Conservation (phyloP, 2,888 invertebrate species). For the Masnerella sp. region DNA sequence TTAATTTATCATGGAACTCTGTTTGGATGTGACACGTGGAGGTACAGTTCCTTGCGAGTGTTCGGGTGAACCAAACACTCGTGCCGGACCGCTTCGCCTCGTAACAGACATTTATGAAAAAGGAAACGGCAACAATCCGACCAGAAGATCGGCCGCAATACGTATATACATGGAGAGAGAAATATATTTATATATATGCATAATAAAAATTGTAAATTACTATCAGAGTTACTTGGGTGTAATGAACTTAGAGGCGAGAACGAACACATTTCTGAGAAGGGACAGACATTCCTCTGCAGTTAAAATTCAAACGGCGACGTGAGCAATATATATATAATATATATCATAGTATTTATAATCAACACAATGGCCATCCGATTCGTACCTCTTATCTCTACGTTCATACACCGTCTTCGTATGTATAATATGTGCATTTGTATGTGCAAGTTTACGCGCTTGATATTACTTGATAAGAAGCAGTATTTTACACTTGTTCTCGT, state of each 20-base stretch:
- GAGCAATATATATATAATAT: constrained; percentile 12
- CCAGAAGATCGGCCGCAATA: constrained; percentile 13
- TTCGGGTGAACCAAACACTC: constrained; percentile 12
- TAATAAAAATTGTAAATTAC: constrained; percentile 36
- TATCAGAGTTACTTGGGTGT: constrained; percentile 25
- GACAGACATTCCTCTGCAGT: neutral
- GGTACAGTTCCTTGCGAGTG: constrained; percentile 10
- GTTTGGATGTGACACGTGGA: constrained; percentile 37
- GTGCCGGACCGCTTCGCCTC: constrained; percentile 10
- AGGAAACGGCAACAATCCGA: constrained; percentile 40
- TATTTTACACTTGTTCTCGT: constrained; percentile 45
- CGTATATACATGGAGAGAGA: constrained; percentile 32
- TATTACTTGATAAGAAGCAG: constrained; percentile 64
- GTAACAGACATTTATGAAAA: constrained; percentile 31
- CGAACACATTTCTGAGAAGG: constrained; percentile 5
- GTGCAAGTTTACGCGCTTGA: constrained; percentile 68
- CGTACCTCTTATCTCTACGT: constrained; percentile 36
- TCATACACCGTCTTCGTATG: constrained; percentile 55
- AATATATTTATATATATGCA: constrained; percentile 21
- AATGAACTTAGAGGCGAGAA: constrained; percentile 45
- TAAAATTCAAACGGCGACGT: constrained; percentile 13
- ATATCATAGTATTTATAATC: constrained; percentile 17
- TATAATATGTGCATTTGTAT: constrained; percentile 70
- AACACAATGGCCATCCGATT: constrained; percentile 14
- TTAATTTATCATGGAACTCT: constrained; percentile 50